Evolutionary conservation across 2,113 vertebrate species (phyloP), one percentile per base, ranked within the genome.

Genomic region (Tinamus guttatus): DNA sequence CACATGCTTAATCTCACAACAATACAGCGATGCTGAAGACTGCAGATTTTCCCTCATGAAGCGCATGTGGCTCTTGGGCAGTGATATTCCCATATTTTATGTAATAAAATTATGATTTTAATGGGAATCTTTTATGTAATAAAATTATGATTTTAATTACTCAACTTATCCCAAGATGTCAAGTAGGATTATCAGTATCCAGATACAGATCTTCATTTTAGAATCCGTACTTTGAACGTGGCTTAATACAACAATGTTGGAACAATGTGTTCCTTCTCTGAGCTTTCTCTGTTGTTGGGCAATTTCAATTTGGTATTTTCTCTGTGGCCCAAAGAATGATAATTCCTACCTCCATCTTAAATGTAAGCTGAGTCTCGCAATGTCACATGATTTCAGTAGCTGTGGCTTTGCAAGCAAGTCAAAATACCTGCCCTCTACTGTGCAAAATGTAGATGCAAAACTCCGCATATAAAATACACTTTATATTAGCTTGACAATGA

Each of bases 341-440:
- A 27, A 60, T 78, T 81, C 40, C 67, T 64, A 49, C 15, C 32
- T 6, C 28, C 30, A 32, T 9, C 38, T 79, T 40, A 58, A 74
- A 51, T 18, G 45, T 19, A 6, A 71, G 28, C 32, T 85, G 41
- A 0, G 4, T 64, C 49, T 84, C 45, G 20, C n/a, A n/a, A 20
- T 38, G 47, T 43, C 85, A 65, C 1, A 2, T 85, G 90, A 80
- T n/a, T 85, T 45, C 36, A 76, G 62, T 47, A 94, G 30, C 34
- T 73, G 25, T 25, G 76, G 43, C 73, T 90, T 90, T 94, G 67
- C 92, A 75, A 73, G 71, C 27, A 68, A 84, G 70, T 74, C 88
- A 82, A 88, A 93, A 81, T 75, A 56, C 32, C 69, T 86, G 51
- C 69, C 11, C 86, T 81, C 45, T 79, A 32, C 32, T 58, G 28